Conservation (phyloP, 2,888 invertebrate genomes). For the Stomorhina lunata region DNA sequence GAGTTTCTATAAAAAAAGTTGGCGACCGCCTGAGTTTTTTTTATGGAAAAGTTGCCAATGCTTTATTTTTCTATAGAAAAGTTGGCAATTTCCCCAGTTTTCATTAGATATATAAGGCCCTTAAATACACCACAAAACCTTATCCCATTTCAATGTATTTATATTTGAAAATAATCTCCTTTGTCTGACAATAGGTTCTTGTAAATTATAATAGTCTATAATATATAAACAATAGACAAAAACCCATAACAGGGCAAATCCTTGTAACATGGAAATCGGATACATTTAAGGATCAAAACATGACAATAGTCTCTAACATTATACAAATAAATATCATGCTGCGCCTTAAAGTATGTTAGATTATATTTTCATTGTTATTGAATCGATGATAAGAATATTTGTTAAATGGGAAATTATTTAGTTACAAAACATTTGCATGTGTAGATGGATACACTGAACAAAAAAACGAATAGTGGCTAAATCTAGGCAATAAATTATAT, state of each 20-base stretch:
- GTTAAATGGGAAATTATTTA: neutral
- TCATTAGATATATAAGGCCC: too few relatives aligned
- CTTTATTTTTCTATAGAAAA: too few relatives aligned
- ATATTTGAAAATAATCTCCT: neutral
- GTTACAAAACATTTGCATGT: too few relatives aligned
- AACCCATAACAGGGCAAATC: constrained; percentile 5
- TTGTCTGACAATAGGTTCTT: constrained; percentile 6
- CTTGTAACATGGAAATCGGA: constrained; percentile 29
- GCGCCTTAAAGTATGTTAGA: constrained; percentile 44
- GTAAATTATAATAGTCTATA: constrained; percentile 34
- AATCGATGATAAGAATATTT: constrained; percentile 20
- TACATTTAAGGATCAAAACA: constrained; percentile 39
- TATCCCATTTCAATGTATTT: too few relatives aligned
- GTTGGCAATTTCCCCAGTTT: too few relatives aligned
- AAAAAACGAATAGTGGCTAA: too few relatives aligned
- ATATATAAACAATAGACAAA: neutral
- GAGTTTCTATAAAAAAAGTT: too few relatives aligned
- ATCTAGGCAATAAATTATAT: too few relatives aligned
- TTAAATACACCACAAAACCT: too few relatives aligned
- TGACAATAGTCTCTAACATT: neutral
- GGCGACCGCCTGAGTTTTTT: too few relatives aligned
- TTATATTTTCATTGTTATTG: constrained; percentile 24
- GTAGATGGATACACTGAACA: too few relatives aligned
- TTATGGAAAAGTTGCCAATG: too few relatives aligned
- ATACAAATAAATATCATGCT: constrained; percentile 9